Base-by-base conservation (phyloP, 2,797 vertebrate species). In the Euphonia xanthogaster region DNA sequence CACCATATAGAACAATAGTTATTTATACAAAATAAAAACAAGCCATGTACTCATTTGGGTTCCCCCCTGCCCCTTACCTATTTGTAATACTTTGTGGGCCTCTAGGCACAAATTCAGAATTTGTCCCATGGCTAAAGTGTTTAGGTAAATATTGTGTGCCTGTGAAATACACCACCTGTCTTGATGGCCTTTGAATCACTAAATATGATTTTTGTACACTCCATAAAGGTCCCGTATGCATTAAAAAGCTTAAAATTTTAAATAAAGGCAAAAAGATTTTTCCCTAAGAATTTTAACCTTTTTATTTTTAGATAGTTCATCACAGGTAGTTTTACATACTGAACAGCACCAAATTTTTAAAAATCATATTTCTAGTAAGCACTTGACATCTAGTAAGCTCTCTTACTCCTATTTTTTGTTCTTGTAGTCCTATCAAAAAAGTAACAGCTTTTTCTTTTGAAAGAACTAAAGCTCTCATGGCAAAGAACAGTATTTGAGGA, bases 261-360 rank as follows among this genome's bases (percentile, higher is more conserved):
- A 98, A 97, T 89, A 79, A 96, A 96, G 57, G 67, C 82, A 90
- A 97, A 93, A 97, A 94, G 86, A 94, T 79, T 94, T 97, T 97
- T 97, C 95, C 97, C 95, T 68, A 91, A 89, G 92, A 92, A 96
- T 98, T 98, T 98, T 97, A 98, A 97, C 92, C 70, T 86, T 96
- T 97, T 98, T 97, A 96, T 96, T 98, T 98, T 97, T 97, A 97
- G 96, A 74, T 97, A 93, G 94, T 95, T 98, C 96, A 97, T 95
- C 96, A 94, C 95, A 97, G 96, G 74, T 94, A 95, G 93, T 97
- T 98, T 98, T 98, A 98, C 97, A 94, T 97, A 94, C 83, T 96
- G 90, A 97, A 94, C 73, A 94, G 93, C 67, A 65, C 57, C 42
- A 73, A 93, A 90, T 91, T 98, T 98, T 97, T 88, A 95, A 97